These are phyloP conservation scores for Tinea semifulvella DNA, from an alignment of 2,888 invertebrate species.

Conservation along the genomic window DNA sequence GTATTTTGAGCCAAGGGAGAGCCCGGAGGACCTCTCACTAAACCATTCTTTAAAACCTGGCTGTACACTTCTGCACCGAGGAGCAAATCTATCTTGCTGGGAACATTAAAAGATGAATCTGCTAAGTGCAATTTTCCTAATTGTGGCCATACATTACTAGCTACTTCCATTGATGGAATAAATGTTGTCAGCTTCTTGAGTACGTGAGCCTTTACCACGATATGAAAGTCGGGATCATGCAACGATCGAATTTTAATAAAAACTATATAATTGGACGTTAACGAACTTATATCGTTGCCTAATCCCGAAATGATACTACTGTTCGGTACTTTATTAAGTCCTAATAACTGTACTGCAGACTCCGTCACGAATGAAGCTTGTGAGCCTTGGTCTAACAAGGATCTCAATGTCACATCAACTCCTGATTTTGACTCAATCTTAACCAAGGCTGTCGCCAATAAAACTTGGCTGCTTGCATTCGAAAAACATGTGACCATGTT, in stretches of 20 bases:
- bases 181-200: conserved; percentile 18
- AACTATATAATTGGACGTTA: conserved; percentile 17
- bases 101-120: not conserved
- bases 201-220: conserved; percentile 19
- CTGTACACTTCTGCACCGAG: conserved; percentile 4
- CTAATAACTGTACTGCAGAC: too few relatives aligned
- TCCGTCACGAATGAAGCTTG: too few relatives aligned
- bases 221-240: conserved; percentile 15
- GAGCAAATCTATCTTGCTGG: not conserved
- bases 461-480: not conserved
- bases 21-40: too few relatives aligned
- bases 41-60: not conserved
- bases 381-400: too few relatives aligned
- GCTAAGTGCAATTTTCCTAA: not conserved
- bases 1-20: too few relatives aligned
- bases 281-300: too few relatives aligned
- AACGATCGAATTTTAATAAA: conserved; percentile 18
- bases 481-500: too few relatives aligned
- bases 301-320: too few relatives aligned
- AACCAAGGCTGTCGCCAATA: too few relatives aligned
- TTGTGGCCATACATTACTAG: conserved; percentile 12
- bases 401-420: conserved; percentile 4
- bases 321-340: too few relatives aligned
- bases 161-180: conserved; percentile 16
- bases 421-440: not conserved